Base-by-base conservation (phyloP, 2,797 vertebrate genomes). In the Melanogrammus aeglefinus region DNA sequence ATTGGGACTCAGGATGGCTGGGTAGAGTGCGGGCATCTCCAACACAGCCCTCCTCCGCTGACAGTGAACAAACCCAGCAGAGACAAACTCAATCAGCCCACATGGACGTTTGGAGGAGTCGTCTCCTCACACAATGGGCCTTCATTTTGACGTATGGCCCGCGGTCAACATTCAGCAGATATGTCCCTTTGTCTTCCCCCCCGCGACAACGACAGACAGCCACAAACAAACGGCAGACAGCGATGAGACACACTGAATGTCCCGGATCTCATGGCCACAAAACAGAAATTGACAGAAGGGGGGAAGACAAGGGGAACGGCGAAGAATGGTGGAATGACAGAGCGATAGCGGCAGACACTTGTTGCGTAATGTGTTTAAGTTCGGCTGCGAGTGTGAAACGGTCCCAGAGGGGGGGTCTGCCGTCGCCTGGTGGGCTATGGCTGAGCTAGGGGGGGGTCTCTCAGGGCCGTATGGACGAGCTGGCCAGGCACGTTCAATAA, bases 51-150 rank as follows among this genome's bases (percentile, higher is more conserved):
- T 88, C 86, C 75, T 85, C 86, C 80, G 83, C 79, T 89, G 86
- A 90, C 84, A 81, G 87, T 86, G 89, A 93, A 90, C 85, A 82
- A 87, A 81, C 31, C 79, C 84, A 79, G 87, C 81, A 84, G 79
- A 75, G 90, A 91, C 89, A 88, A 89, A 91, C 90, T 92, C 87
- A 90, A 91, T 93, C 91, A 92, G 88, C 78, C 82, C 9, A 81
- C 76, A 75, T 80, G 80, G 76, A 86, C 75, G 80, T 85, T 84
- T 91, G 78, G 87, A 91, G 88, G 89, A 91, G 88, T 84, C 80
- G 87, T 90, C 87, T 86, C 12, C 2, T 73, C 73, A 13, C 0
- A 88, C 90, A 90, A 90, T 85, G n/a, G 86, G 70, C 75, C 70
- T 29, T 79, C 81, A 76, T 86, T 92, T 86, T 87, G 85, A 89